Conservation (phyloP, 53 echinoderm and acorn worm genomes). For the Pentamera pediparva region DNA sequence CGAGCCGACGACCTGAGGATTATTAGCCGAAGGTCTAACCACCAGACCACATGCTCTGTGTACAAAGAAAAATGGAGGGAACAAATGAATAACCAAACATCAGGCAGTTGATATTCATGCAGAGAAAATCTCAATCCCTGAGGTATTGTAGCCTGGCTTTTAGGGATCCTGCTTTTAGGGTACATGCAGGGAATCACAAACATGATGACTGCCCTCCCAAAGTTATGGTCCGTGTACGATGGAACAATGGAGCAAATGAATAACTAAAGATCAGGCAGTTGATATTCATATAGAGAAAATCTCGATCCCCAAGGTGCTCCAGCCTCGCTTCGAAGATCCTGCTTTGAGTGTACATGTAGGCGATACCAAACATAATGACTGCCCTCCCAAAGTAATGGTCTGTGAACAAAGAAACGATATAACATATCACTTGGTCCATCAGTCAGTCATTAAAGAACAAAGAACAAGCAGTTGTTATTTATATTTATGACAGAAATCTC, state of each 20-base stretch:
- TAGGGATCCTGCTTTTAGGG: slow-evolving; percentile 78
- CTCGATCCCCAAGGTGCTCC: slow-evolving; percentile 90
- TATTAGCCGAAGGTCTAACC: too few species aligned
- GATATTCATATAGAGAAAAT: too few species aligned
- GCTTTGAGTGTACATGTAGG: slow-evolving; percentile 92
- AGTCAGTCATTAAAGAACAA: too few species aligned
- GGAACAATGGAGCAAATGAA: neutral
- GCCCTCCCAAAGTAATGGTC: slow-evolving; percentile 93
- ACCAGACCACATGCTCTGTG: too few species aligned
- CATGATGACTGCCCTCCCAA: slow-evolving; percentile 92
- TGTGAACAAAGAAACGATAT: neutral
- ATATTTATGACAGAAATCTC: too few species aligned
- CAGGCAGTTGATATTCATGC: too few species aligned
- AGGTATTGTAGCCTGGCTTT: slow-evolving; percentile 90
- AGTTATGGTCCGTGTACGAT: slow-evolving; percentile 70
- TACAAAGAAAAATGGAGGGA: neutral
- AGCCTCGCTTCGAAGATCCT: slow-evolving; percentile 81
- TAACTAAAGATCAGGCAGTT: too few species aligned
- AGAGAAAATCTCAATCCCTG: too few species aligned
- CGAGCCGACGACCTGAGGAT: too few species aligned
- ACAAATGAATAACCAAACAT: neutral
- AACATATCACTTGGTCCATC: too few species aligned
- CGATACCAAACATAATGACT: slow-evolving; percentile 96
- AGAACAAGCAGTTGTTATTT: too few species aligned
- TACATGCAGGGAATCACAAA: slow-evolving; percentile 95